Conservation (phyloP, 1,140 invertebrate genomes). For the Drosophila mojavensis region DNA sequence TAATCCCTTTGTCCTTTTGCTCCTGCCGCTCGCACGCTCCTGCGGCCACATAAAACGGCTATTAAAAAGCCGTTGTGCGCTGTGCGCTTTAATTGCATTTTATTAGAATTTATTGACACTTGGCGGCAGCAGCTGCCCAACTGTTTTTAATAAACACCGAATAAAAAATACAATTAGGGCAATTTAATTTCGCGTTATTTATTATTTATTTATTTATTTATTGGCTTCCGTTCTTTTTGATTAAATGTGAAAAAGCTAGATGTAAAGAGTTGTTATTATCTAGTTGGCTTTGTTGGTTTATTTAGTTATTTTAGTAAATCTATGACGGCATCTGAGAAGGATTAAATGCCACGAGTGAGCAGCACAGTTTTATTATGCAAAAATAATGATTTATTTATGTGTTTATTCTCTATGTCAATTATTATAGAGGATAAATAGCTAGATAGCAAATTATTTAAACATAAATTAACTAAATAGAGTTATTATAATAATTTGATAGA, state of each 20-base stretch:
- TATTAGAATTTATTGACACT: conserved; percentile 52
- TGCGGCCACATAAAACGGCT: conserved; percentile 55
- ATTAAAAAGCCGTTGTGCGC: conserved; percentile 43
- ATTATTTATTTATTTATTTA: not conserved
- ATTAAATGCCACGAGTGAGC: too few relatives aligned
- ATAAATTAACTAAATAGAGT: too few relatives aligned
- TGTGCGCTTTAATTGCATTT: conserved; percentile 44
- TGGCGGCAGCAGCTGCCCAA: conserved; percentile 23
- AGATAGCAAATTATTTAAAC: too few relatives aligned
- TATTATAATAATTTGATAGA: too few relatives aligned
- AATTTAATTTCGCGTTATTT: conserved; percentile 8
- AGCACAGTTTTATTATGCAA: too few relatives aligned
- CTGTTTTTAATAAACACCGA: not conserved
- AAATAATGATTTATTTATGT: too few relatives aligned
- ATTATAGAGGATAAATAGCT: too few relatives aligned
- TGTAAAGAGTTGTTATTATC: not conserved
- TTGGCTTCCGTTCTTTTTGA: not conserved
- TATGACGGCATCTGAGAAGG: too few relatives aligned
- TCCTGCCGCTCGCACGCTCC: not conserved
- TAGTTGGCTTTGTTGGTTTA: too few relatives aligned
- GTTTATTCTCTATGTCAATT: too few relatives aligned
- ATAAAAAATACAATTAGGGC: conserved; percentile 1
- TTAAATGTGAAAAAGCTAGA: not conserved
- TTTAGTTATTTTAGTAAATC: too few relatives aligned
- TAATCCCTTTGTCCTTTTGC: conserved; percentile 43